These are phyloP conservation scores for Trialeurodes vaporariorum DNA, from an alignment of 1,140 invertebrate genomes.

Conservation along the genomic window DNA sequence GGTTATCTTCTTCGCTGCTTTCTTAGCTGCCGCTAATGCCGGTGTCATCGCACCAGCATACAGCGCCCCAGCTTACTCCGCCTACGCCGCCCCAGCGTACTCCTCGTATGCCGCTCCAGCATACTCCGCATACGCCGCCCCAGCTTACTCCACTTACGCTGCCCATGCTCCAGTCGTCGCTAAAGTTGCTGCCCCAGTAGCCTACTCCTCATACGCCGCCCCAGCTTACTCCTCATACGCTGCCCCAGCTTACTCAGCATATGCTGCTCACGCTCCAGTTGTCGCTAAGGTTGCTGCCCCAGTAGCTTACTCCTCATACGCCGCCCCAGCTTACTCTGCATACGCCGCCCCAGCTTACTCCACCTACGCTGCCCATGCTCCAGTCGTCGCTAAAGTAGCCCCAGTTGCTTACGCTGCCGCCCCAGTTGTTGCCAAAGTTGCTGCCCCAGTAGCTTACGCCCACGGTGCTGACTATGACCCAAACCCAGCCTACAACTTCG, in stretches of 20 bases:
- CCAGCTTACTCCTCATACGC: conserved; percentile 13
- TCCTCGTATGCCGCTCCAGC: conserved; percentile 8
- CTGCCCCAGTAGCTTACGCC: conserved; percentile 33
- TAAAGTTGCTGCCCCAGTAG: conserved; percentile 27
- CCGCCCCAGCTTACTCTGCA: conserved; percentile 9
- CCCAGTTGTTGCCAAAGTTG: conserved; percentile 46
- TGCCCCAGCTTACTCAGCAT: conserved; percentile 13
- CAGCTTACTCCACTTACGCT: conserved; percentile 14
- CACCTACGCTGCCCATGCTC: conserved; percentile 8
- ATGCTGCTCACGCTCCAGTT: conserved; percentile 26
- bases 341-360: conserved; percentile 9
- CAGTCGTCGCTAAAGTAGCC: conserved; percentile 16
- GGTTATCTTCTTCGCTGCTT: conserved; percentile 27
- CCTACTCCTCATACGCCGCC: conserved; percentile 26
- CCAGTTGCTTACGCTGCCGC: conserved; percentile 38
- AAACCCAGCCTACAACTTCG: conserved; percentile 44
- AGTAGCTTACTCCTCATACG: conserved; percentile 10
- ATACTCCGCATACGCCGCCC: conserved; percentile 12
- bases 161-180: conserved; percentile 31
- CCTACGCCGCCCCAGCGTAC: conserved; percentile 7
- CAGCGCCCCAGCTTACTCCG: conserved; percentile 11
- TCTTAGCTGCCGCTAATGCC: conserved; percentile 27
- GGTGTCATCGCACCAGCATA: conserved; percentile 23
- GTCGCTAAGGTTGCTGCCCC: conserved; percentile 29
- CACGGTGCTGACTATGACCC: conserved; percentile 39